Conservation (phyloP, 1,140 invertebrate species). For the Platyura marginata region DNA sequence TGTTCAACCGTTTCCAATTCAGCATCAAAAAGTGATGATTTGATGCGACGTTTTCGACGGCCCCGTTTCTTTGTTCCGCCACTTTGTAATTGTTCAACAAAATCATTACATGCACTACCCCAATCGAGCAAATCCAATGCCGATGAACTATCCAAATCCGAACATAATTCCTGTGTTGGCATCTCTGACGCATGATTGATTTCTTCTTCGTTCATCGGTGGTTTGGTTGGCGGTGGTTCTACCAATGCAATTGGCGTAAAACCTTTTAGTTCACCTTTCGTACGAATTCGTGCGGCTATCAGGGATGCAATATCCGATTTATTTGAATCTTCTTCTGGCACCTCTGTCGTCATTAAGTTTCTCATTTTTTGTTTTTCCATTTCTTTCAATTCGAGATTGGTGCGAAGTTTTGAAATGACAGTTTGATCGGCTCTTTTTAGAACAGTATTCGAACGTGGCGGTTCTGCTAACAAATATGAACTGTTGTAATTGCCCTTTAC, state of each 20-base stretch:
- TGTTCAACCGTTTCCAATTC: neutral
- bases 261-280: conserved; percentile 66
- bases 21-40: neutral
- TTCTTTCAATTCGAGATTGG: conserved; percentile 4
- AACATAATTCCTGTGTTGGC: neutral
- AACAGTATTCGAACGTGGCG: neutral
- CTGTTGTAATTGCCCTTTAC: neutral
- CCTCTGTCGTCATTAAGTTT: conserved; percentile 6
- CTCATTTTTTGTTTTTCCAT: conserved; percentile 4
- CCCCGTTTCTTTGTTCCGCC: neutral
- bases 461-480: neutral
- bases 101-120: conserved; percentile 19
- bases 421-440: conserved; percentile 5
- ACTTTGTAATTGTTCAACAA: conserved; percentile 15
- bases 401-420: conserved; percentile 8
- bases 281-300: conserved; percentile 52
- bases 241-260: conserved; percentile 19
- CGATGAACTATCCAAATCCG: neutral
- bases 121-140: conserved; percentile 14
- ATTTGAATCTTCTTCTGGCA: conserved; percentile 25
- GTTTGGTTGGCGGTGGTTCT: neutral
- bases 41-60: neutral
- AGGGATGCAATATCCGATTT: conserved; percentile 25
- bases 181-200: conserved; percentile 22
- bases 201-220: conserved; percentile 16